Conservation (phyloP, 2,113 vertebrate species). For the Notothenia coriiceps region DNA sequence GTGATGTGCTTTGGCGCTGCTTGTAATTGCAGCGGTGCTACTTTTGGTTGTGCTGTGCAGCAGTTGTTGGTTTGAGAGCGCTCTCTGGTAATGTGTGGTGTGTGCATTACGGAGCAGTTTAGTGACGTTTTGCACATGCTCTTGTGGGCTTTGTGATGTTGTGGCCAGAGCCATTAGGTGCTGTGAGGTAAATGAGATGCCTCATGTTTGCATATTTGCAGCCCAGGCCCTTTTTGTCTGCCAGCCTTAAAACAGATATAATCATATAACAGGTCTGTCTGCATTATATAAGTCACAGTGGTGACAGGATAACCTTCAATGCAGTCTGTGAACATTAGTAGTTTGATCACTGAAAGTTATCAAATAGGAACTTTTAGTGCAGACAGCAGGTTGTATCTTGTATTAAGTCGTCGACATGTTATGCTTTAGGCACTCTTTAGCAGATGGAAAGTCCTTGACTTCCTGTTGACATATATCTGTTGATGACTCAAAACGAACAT, state of each 20-base stretch:
- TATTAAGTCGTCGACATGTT: neutral
- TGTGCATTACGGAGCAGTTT: neutral
- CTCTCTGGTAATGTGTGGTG: neutral
- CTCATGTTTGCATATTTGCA: neutral
- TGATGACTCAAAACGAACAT: neutral
- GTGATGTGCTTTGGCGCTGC: slow-evolving; percentile 13
- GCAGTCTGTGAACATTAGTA: neutral
- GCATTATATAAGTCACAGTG: neutral
- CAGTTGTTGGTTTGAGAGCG: slow-evolving; percentile 22
- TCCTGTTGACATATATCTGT: slow-evolving; percentile 1
- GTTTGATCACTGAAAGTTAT: too few relatives aligned
- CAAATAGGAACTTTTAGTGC: neutral
- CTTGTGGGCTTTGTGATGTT: neutral
- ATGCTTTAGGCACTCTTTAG: neutral
- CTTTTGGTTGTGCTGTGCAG: slow-evolving; percentile 15
- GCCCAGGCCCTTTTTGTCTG: neutral
- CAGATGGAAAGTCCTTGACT: slow-evolving; percentile 7
- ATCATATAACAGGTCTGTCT: neutral
- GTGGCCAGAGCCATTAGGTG: slow-evolving; percentile 36
- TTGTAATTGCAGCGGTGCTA: slow-evolving; percentile 13
- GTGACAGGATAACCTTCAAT: neutral
- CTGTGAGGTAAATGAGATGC: slow-evolving; percentile 16
- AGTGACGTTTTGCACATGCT: neutral
- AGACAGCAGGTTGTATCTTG: neutral
- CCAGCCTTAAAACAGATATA: neutral